A percentile compares a stretch with the other conserved stretches of the same genome.
These are phyloP conservation scores for Drosophila gaucha DNA, from an alignment of 2,888 invertebrate genomes.

Conservation along the genomic window DNA sequence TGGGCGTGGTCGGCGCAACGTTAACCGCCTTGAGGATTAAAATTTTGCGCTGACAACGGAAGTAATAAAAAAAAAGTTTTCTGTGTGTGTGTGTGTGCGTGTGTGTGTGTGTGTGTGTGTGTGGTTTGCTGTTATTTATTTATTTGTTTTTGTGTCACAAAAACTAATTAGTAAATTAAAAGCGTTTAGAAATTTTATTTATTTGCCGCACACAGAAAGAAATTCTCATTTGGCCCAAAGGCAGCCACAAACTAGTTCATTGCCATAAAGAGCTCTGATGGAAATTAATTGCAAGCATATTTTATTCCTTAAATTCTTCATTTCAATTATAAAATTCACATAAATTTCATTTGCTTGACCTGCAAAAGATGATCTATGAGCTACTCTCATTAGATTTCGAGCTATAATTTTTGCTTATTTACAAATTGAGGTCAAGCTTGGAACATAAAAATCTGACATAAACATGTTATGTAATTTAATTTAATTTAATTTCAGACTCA, in stretches of 20 bases:
- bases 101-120: not conserved
- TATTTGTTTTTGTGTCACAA: slow-evolving; percentile 23
- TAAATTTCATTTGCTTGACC: not conserved
- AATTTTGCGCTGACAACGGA: slow-evolving; percentile 45
- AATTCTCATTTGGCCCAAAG: slow-evolving; percentile 2
- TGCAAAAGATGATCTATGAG: not conserved
- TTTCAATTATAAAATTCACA: not conserved
- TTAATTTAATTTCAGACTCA: no score
- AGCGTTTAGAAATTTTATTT: slow-evolving; percentile 21
- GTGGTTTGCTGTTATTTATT: slow-evolving; percentile 39
- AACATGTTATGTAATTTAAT: no score
- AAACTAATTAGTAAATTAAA: slow-evolving; percentile 56
- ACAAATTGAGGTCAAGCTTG: no score
- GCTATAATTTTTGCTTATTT: not conserved
- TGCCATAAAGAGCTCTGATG: not conserved
- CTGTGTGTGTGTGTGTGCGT: not conserved
- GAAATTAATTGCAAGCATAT: not conserved
- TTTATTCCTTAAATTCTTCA: not conserved
- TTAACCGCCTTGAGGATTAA: slow-evolving; percentile 44
- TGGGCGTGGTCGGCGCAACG: slow-evolving; percentile 6
- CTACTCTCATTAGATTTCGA: not conserved
- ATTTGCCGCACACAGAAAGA: not conserved
- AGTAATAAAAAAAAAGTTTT: slow-evolving; percentile 31
- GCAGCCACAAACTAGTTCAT: not conserved
- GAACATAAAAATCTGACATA: no score